Evolutionary conservation across 2,113 vertebrate genomes (phyloP).

Genomic region (Lagopus leucura): DNA sequence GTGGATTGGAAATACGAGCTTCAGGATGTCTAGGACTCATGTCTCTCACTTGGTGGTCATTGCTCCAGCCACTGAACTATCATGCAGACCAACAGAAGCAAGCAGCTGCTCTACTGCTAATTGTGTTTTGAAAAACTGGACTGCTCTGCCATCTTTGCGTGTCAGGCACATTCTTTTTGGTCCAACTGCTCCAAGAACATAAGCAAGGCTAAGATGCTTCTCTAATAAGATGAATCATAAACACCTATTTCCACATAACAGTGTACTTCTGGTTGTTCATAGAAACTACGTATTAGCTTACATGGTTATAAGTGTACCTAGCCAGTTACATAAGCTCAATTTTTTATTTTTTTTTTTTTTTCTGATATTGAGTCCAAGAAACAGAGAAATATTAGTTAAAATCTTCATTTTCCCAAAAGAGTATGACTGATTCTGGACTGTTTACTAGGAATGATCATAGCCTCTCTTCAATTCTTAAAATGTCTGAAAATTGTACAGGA

Average conservation of each 20-base stretch:
- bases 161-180: background rate
- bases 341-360: background rate
- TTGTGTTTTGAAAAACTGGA: background rate
- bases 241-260: background rate
- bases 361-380: background rate
- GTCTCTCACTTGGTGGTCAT: background rate
- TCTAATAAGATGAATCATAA: background rate
- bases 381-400: background rate
- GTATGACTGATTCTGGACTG: background rate
- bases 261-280: accelerated
- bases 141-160: background rate
- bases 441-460: background rate
- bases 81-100: background rate
- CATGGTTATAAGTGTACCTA: background rate
- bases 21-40: background rate
- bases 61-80: background rate
- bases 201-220: background rate
- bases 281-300: background rate
- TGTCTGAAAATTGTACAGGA: background rate
- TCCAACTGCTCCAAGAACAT: background rate
- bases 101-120: background rate
- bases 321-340: background rate
- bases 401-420: background rate
- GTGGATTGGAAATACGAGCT: background rate
- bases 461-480: background rate